Conservation (phyloP, 2,888 invertebrate species). For the Camponotus fellah region DNA sequence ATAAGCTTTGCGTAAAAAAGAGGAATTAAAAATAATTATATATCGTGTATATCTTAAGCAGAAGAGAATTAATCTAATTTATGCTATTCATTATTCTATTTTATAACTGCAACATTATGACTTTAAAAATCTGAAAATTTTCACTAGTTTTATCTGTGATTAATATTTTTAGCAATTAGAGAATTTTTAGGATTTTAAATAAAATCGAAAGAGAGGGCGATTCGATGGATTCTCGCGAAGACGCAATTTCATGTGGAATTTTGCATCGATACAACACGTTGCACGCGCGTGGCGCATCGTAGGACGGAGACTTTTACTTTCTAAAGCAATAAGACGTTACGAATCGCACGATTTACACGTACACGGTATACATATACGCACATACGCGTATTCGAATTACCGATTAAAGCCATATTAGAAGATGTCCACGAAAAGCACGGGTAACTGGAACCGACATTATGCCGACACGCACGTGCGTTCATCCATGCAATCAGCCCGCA, state of each 20-base stretch:
- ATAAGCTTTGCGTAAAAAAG: neutral
- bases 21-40: too few species aligned
- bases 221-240: slow-evolving; percentile 24
- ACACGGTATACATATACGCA: neutral
- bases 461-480: slow-evolving; percentile 14
- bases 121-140: neutral
- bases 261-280: slow-evolving; percentile 35
- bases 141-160: neutral
- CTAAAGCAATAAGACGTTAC: slow-evolving; percentile 72
- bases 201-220: slow-evolving; percentile 43
- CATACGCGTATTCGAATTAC: neutral
- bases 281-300: slow-evolving; percentile 54
- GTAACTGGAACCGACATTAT: slow-evolving; percentile 39
- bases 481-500: neutral
- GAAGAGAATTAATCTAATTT: neutral
- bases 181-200: neutral
- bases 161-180: neutral
- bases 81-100: neutral
- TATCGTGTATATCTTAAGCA: neutral
- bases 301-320: slow-evolving; percentile 78
- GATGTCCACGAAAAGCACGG: slow-evolving; percentile 54
- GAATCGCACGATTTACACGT: slow-evolving; percentile 41
- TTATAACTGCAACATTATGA: neutral
- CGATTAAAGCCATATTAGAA: slow-evolving; percentile 7
- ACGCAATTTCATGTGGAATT: slow-evolving; percentile 37